Base-by-base conservation (phyloP, 2,888 invertebrate species). In the Dolomedes plantarius region DNA sequence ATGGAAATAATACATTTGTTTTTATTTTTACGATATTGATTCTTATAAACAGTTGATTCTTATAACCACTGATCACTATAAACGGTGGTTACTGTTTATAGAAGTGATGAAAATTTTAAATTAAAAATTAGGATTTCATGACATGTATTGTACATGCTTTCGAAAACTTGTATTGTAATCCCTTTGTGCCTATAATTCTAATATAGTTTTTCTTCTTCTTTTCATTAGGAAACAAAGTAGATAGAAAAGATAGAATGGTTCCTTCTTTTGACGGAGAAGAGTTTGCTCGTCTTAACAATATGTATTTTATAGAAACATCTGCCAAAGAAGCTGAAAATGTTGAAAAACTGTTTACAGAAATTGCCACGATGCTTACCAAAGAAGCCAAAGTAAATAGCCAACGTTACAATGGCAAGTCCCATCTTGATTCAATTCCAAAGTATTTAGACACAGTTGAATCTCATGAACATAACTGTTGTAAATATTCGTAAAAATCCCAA, bases 291-390 rank as follows among this genome's bases (percentile, higher is more conserved):
- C 94, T 96, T 89, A 97, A 98, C 91, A 96, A 96, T 90, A 99
- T 99, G 97, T 97, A 98, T 92, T 99, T 98, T 92, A 93, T 99
- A 89, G 98, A 99, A 93, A 99, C 98, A 0, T 98, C 98, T 0
- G 98, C 98, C 0, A 97, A 98, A 91, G 98, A 98, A 92, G 97
- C 98, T 0, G 98, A 98, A 90, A 98, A 99, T 93, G 98, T 99
- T 2, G 98, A 99, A 91, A 94, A 95, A 91, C 93, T 99, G 86
- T 99, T 99, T 91, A 96, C 97, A 94, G 98, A 98, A 92, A 98
- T 99, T 90, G 98, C 98, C 23, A 88, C 95, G 95, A 88, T 97
- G 96, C 88, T 91, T 64, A 91, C 91, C 16, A 88, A 89, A 68
- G 90, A 90, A 87, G 91, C 91, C 9, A 81, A 65, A 75, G 67